Percentiles rank a stretch among this genome's conserved stretches.
These are phyloP conservation scores for Leptodactylus fallax DNA, from an alignment of 2,797 vertebrate species.

Conservation along the genomic window DNA sequence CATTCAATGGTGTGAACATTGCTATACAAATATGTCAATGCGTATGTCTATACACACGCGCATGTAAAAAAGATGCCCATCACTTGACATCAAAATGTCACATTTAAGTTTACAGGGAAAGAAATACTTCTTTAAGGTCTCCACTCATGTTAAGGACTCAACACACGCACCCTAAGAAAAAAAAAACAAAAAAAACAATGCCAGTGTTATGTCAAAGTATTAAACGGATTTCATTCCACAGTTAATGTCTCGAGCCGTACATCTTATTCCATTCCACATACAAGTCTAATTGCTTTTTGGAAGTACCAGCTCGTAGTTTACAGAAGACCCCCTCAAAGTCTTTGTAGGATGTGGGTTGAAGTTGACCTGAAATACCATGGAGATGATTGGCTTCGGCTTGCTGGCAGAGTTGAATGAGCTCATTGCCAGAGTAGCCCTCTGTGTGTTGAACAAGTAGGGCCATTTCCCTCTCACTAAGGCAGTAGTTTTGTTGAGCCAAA, in stretches of 20 bases:
- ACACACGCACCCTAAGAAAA: constrained; percentile 53
- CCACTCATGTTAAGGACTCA: constrained; percentile 65
- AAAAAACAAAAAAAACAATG: constrained; percentile 38
- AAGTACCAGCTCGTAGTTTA: constrained; percentile 87
- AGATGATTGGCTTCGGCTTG: constrained; percentile 83
- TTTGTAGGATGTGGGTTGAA: constrained; percentile 84
- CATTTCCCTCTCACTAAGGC: constrained; percentile 89
- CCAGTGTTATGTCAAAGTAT: constrained; percentile 54
- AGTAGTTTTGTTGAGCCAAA: constrained; percentile 85
- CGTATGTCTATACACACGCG: constrained; percentile 31
- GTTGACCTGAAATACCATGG: constrained; percentile 76
- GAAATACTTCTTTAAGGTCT: constrained; percentile 65
- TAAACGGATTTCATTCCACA: background rate
- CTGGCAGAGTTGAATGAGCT: constrained; percentile 91
- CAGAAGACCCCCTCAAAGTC: constrained; percentile 93
- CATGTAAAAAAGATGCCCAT: constrained; percentile 41
- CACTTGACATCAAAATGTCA: constrained; percentile 39
- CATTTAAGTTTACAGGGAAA: constrained; percentile 60
- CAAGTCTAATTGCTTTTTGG: constrained; percentile 90
- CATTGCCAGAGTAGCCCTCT: constrained; percentile 88
- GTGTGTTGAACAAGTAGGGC: constrained; percentile 86
- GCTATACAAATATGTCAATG: constrained; percentile 59
- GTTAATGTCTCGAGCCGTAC: constrained; percentile 88
- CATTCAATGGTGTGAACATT: constrained; percentile 58
- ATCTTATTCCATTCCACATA: constrained; percentile 95